These are phyloP conservation scores for Syrrhaptes paradoxus DNA, from an alignment of 2,113 vertebrate genomes.

Conservation along the genomic window DNA sequence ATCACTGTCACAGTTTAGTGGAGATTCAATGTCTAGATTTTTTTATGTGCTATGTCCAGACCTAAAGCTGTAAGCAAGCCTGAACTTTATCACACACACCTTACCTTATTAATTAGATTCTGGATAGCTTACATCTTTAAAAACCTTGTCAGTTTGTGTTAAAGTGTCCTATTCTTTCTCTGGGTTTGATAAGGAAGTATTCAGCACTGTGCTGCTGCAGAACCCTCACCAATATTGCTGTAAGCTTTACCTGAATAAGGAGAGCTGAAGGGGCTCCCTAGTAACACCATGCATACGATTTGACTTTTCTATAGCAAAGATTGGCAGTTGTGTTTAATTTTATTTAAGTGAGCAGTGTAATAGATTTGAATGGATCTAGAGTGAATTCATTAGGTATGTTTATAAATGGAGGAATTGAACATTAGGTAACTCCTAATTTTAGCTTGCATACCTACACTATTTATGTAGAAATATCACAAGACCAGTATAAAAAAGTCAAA, in stretches of 20 bases:
- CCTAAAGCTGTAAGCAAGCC: not conserved
- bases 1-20: not conserved
- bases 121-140: not conserved
- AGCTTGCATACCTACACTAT: not conserved
- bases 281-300: not conserved
- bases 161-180: not conserved
- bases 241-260: not conserved
- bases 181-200: not conserved
- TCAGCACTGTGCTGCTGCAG: not conserved
- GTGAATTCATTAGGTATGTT: not conserved
- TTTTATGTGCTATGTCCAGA: not conserved
- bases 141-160: not conserved
- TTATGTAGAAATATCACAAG: not conserved
- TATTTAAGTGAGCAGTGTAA: not conserved
- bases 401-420: not conserved
- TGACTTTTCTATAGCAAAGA: not conserved
- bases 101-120: not conserved
- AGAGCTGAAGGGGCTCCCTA: not conserved
- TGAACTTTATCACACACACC: not conserved
- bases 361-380: not conserved
- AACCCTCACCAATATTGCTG: not conserved
- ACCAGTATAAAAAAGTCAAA: not conserved
- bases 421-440: not conserved
- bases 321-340: not conserved
- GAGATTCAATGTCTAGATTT: not conserved